Percentiles rank a stretch among this genome's conserved stretches.
These are phyloP conservation scores for Cephus rjabovi DNA, from an alignment of 2,888 invertebrate species.

Conservation along the genomic window DNA sequence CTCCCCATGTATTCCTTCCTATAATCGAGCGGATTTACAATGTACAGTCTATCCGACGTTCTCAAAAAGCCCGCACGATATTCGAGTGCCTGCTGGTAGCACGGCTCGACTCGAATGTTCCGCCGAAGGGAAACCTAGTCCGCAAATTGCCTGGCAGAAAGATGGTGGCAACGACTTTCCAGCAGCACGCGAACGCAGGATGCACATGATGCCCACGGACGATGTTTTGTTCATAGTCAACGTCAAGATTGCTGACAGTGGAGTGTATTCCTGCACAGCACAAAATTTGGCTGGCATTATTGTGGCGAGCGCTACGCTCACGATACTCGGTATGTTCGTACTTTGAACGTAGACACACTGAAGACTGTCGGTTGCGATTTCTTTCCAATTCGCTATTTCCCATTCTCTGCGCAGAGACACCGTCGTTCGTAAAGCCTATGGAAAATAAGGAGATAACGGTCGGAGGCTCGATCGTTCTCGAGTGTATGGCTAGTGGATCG, in stretches of 20 bases:
- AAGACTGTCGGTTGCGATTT: not conserved
- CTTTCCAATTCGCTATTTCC: not conserved
- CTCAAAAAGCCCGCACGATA: conserved; percentile 84
- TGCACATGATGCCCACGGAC: conserved; percentile 93
- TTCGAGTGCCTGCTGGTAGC: conserved; percentile 86
- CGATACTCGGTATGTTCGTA: conserved; percentile 72
- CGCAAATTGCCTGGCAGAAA: conserved; percentile 91
- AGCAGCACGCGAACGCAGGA: conserved; percentile 90
- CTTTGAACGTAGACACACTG: not conserved
- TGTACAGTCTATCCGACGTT: conserved; percentile 85
- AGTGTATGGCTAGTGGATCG: conserved; percentile 88
- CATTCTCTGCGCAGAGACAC: conserved; percentile 74
- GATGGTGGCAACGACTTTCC: conserved; percentile 95
- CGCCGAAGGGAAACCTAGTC: conserved; percentile 88
- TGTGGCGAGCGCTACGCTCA: conserved; percentile 86
- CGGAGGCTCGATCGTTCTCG: conserved; percentile 87
- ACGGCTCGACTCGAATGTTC: conserved; percentile 92
- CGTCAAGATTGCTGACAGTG: conserved; percentile 89
- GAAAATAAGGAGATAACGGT: conserved; percentile 84
- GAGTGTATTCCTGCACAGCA: conserved; percentile 94
- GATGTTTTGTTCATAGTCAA: conserved; percentile 94
- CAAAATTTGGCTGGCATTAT: conserved; percentile 90
- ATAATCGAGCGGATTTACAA: conserved; percentile 19
- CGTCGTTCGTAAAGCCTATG: conserved; percentile 88
- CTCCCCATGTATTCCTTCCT: conserved; percentile 19